Percentiles rank a stretch among this genome's conserved stretches.
Conservation (phyloP, 2,888 invertebrate genomes). For the Phoronis australis region DNA sequence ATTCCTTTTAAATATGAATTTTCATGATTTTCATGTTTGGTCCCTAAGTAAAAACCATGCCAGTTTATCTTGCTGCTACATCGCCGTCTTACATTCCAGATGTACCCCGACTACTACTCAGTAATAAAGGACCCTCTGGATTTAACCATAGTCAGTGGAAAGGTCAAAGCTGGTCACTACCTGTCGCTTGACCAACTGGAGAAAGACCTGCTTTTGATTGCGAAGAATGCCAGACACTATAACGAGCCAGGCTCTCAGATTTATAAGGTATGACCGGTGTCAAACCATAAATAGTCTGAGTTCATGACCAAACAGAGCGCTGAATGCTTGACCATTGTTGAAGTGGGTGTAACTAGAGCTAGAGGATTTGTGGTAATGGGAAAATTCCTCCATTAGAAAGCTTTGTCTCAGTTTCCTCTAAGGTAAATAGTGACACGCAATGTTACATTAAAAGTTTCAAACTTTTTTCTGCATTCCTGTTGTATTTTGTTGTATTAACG, state of each 20-base stretch:
- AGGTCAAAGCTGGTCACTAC: slow-evolving; percentile 81
- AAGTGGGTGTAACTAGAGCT: not conserved
- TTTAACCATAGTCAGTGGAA: slow-evolving; percentile 83
- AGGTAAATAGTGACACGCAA: no score
- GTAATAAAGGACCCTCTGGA: slow-evolving; percentile 93
- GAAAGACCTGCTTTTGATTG: slow-evolving; percentile 82
- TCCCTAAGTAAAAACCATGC: no score
- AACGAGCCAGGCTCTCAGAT: slow-evolving; percentile 96
- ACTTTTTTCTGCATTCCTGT: not conserved
- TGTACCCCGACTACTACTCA: slow-evolving; percentile 92
- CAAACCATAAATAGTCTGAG: not conserved
- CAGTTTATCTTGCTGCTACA: no score
- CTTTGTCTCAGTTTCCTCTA: no score
- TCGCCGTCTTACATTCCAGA: no score
- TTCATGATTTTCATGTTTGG: no score
- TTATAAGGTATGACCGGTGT: slow-evolving; percentile 78
- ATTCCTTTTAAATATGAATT: no score
- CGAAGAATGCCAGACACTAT: slow-evolving; percentile 89
- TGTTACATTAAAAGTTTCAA: no score
- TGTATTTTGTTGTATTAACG: no score
- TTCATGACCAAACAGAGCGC: not conserved
- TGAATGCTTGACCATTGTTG: slow-evolving; percentile 1
- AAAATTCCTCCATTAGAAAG: no score
- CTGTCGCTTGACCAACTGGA: slow-evolving; percentile 74
- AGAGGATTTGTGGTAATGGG: slow-evolving; percentile 1